Evolutionary conservation across 2,888 invertebrate genomes (phyloP).

Genomic region (Piscicola geometra): DNA sequence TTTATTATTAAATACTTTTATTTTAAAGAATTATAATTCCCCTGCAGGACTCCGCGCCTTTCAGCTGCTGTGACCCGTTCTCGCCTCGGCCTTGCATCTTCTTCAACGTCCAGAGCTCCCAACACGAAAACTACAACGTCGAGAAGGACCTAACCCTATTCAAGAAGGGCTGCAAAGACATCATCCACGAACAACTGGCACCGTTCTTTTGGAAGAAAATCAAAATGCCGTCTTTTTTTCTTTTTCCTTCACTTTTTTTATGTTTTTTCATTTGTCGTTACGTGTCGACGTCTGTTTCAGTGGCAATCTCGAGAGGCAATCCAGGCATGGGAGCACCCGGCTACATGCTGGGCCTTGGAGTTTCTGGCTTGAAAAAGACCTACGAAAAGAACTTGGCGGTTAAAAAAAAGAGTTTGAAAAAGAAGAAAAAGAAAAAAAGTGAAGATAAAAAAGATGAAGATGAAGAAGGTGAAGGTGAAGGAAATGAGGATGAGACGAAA

Average conservation of each 20-base stretch:
- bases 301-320: background rate
- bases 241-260: background rate
- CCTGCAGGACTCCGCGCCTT: background rate
- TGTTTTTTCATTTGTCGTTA: background rate
- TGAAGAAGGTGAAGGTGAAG: background rate
- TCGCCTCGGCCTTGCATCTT: background rate
- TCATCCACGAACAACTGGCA: background rate
- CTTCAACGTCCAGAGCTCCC: background rate
- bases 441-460: background rate
- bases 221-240: background rate
- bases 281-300: background rate
- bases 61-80: slow-evolving; percentile 23
- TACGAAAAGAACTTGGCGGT: background rate
- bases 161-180: background rate
- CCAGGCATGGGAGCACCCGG: background rate
- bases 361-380: background rate
- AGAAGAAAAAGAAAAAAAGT: background rate
- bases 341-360: background rate
- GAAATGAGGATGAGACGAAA: no score
- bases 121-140: background rate
- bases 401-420: background rate
- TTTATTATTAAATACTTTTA: background rate
- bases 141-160: slow-evolving; percentile 7
- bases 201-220: background rate
- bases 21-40: no score